These are phyloP conservation scores for Leucoraja erinaceus DNA, from an alignment of 2,113 vertebrate genomes.

Conservation along the genomic window DNA sequence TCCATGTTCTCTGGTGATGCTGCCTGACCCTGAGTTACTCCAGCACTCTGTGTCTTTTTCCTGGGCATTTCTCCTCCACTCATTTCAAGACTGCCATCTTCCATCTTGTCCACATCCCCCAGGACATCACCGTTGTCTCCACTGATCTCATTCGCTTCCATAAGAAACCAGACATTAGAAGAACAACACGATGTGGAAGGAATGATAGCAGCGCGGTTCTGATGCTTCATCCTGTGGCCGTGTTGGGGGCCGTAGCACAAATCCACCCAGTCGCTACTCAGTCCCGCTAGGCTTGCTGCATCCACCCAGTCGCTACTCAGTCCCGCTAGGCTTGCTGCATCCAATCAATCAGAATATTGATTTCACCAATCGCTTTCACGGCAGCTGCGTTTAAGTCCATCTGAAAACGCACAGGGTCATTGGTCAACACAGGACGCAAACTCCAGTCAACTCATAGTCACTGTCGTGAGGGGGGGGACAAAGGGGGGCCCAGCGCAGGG, in stretches of 20 bases:
- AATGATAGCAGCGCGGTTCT: not conserved
- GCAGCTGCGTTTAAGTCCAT: conserved; percentile 62
- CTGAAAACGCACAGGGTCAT: conserved; percentile 52
- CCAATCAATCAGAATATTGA: conserved; percentile 76
- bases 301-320: conserved; percentile 52
- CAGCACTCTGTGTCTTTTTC: too few species aligned
- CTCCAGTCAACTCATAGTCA: not conserved
- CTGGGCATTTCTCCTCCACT: too few species aligned
- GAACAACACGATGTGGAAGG: too few species aligned
- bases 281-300: conserved; percentile 52
- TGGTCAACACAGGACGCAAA: too few species aligned
- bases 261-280: not conserved
- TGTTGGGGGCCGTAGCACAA: not conserved
- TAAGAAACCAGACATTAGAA: too few species aligned
- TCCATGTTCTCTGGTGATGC: too few species aligned
- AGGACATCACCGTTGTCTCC: too few species aligned
- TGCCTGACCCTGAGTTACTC: too few species aligned
- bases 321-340: conserved; percentile 52
- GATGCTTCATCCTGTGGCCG: not conserved
- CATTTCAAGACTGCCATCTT: too few species aligned
- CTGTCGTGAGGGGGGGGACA: not conserved
- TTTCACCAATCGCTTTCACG: conserved; percentile 77
- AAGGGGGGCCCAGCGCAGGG: too few species aligned
- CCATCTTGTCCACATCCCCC: too few species aligned
- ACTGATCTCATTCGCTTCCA: too few species aligned